Evolutionary conservation across 2,113 vertebrate species (phyloP).

Genomic region (Tachuris rubrigastra): DNA sequence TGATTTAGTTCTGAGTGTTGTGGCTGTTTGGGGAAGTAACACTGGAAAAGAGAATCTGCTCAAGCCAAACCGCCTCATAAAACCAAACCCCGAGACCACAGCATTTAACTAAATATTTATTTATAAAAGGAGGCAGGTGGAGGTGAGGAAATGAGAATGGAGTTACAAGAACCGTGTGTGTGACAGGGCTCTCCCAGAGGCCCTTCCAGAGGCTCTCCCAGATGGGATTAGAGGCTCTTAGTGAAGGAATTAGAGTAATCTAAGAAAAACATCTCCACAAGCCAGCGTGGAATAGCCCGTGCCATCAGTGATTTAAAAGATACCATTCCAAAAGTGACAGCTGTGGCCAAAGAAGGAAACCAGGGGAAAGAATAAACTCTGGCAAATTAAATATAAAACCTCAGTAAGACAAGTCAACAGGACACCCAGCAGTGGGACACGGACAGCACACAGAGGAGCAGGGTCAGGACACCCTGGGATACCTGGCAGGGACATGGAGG

Average conservation of each 20-base stretch:
- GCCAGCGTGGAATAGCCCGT: neutral
- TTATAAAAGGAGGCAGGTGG: neutral
- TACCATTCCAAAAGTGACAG: neutral
- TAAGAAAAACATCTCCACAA: neutral
- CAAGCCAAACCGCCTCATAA: neutral
- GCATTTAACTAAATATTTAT: neutral
- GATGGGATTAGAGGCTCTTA: neutral
- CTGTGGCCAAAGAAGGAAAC: conserved; percentile 27
- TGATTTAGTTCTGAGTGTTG: accelerated
- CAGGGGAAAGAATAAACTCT: neutral
- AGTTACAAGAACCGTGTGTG: neutral
- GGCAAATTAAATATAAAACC: neutral
- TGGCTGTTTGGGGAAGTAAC: neutral
- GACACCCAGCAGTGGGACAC: accelerated
- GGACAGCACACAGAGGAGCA: neutral
- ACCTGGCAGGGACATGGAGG: neutral
- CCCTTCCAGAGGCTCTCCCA: neutral
- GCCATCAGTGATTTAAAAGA: neutral
- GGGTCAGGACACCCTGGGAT: neutral
- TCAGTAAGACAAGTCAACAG: neutral
- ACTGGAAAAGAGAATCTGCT: neutral
- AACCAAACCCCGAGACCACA: neutral
- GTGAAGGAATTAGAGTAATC: neutral
- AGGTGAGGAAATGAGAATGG: neutral
- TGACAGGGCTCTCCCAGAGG: neutral